Evolutionary conservation across 2,113 vertebrate genomes (phyloP), one percentile per base, ranked within the genome.

Genomic region (Melanostigma gelatinosum): DNA sequence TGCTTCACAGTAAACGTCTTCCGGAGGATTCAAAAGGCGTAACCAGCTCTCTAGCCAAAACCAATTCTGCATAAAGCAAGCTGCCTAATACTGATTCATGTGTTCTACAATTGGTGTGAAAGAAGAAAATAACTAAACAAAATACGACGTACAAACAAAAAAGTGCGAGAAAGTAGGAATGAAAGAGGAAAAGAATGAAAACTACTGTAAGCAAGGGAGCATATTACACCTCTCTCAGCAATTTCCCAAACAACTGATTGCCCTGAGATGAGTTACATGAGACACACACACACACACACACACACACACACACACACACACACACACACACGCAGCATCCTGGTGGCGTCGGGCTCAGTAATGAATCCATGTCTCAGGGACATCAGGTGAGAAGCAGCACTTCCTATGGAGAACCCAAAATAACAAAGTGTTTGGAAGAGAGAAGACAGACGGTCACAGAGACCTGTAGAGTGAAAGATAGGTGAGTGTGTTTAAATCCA

Each of bases 221-320:
- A 96, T 95, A 96, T 97, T 97, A 96, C 95, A 95, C 94, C 68
- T 77, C 93, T 91, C 95, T 97, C 96, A 96, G 95, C 95, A 93
- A 94, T 96, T 97, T 96, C 95, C 96, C 93, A 96, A 96, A 96
- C 95, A 96, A 94, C 96, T 95, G 93, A 95, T 93, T 95, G 93
- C 93, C 79, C 65, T 82, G 94, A 96, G 94, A 95, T 95, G 90
- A 95, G 93, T 93, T 95, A 95, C 73, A 83, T 75, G 70, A 89
- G 44, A 85, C 84, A 77, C 71, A 68, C 54, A 73, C 54, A 75
- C 68, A 85, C 82, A 77, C 74, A 69, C 64, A 75, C 73, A 83
- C 82, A 77, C 71, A 77, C 66, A 76, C 70, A 82, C 79, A 78
- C 34, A 69, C 75, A 72, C 71, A 63, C 73, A 71, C 64, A 75